Conservation (phyloP, 2,888 invertebrate species). For the Prostheceraeus crozeri region DNA sequence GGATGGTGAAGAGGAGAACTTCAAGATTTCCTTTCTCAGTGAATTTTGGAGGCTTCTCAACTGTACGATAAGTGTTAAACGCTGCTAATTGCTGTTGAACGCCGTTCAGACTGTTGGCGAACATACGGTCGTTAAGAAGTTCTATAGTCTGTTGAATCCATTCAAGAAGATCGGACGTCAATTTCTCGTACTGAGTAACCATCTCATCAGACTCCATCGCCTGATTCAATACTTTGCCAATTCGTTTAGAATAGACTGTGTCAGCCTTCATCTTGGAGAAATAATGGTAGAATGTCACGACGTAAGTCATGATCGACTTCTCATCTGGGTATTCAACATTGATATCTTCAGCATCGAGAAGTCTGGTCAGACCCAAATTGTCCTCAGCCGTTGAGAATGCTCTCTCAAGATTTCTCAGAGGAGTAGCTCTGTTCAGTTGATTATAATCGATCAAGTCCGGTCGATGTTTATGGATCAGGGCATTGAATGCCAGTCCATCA, state of each 20-base stretch:
- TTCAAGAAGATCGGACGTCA: conserved; percentile 76
- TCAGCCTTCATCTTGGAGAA: conserved; percentile 97
- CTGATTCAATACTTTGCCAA: conserved; percentile 68
- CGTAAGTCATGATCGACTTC: conserved; percentile 98
- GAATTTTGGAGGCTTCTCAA: conserved; percentile 88
- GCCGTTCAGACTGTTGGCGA: conserved; percentile 81
- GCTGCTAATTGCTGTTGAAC: conserved; percentile 83
- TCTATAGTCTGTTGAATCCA: conserved; percentile 91
- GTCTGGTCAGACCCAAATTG: conserved; percentile 59
- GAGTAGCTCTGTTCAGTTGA: conserved; percentile 79
- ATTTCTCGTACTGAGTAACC: conserved; percentile 83
- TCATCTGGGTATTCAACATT: conserved; percentile 98
- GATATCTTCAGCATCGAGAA: conserved; percentile 64
- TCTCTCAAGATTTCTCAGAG: conserved; percentile 85
- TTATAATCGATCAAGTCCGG: conserved; percentile 73
- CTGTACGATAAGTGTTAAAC: conserved; percentile 79
- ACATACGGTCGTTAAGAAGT: conserved; percentile 77
- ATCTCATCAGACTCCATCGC: conserved; percentile 95
- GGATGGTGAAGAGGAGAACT: conserved; percentile 67
- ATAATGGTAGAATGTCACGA: conserved; percentile 99
- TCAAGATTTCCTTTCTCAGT: conserved; percentile 45
- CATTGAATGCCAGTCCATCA: conserved; percentile 96
- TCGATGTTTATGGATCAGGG: conserved; percentile 88
- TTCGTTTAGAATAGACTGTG: conserved; percentile 89
- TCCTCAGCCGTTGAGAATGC: conserved; percentile 92